phyloP scores from a whole-genome alignment of 2,797 vertebrate species.

The Diplodus sargus region DNA sequence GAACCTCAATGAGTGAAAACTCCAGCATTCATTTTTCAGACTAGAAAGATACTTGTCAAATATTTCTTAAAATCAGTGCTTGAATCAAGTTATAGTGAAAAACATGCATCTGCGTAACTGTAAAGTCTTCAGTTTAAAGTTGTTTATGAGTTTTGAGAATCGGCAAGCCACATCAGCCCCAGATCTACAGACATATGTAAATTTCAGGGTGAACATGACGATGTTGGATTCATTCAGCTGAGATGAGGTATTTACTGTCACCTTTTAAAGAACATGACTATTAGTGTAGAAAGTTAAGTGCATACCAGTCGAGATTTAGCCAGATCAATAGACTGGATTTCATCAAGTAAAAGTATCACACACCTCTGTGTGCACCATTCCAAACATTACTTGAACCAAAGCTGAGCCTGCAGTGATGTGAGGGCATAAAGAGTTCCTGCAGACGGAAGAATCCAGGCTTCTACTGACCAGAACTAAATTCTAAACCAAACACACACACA shows the following conservation, averaged over 20 bases:
- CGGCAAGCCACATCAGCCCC: neutral
- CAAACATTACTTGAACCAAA: slow-evolving; percentile 38
- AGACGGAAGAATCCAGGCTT: slow-evolving; percentile 46
- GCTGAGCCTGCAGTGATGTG: slow-evolving; percentile 47
- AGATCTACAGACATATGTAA: neutral
- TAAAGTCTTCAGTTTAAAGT: neutral
- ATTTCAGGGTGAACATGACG: neutral
- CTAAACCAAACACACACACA: slow-evolving; percentile 14
- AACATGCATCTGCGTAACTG: neutral
- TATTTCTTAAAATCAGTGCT: neutral
- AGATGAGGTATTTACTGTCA: neutral
- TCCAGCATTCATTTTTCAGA: slow-evolving; percentile 16
- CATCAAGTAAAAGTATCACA: slow-evolving; percentile 10
- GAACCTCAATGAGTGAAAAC: slow-evolving; percentile 31
- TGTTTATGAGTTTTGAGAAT: neutral
- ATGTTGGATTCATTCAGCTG: neutral
- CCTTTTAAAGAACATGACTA: neutral
- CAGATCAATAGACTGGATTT: slow-evolving; percentile 18
- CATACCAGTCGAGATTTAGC: neutral
- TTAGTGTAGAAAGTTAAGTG: neutral
- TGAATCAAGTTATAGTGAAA: neutral
- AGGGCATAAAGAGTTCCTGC: slow-evolving; percentile 35
- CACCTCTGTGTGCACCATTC: slow-evolving; percentile 26
- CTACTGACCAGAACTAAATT: slow-evolving; percentile 61
- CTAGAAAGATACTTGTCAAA: neutral